phyloP scores from a whole-genome alignment of 2,113 vertebrate species.

The Hippocampus zosterae region DNA sequence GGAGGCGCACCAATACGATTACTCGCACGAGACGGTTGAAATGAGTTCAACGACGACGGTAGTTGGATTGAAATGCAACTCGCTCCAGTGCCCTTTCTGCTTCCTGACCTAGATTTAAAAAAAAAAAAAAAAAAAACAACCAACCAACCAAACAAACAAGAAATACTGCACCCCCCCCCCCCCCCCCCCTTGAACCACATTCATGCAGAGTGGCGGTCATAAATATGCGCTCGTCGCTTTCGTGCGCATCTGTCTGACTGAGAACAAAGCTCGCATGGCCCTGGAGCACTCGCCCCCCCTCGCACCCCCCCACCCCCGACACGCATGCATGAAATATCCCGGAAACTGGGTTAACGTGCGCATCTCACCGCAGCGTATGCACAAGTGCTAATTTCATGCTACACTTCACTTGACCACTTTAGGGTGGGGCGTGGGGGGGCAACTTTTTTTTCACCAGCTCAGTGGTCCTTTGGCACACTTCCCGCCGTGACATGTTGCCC shows the following conservation, averaged over 20 bases:
- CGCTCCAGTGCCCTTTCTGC: slow-evolving; percentile 15
- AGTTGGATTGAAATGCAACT: neutral
- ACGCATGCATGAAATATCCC: neutral
- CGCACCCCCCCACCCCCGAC: no score
- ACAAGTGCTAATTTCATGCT: slow-evolving; percentile 53
- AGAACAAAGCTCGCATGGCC: slow-evolving; percentile 17
- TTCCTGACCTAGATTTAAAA: slow-evolving; percentile 54
- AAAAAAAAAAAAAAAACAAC: neutral
- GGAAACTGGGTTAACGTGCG: slow-evolving; percentile 58
- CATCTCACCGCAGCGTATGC: slow-evolving; percentile 38
- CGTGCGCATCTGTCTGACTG: slow-evolving; percentile 39
- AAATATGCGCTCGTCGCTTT: slow-evolving; percentile 24
- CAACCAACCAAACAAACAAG: neutral
- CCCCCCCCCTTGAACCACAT: slow-evolving; percentile 34
- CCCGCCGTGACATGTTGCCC: slow-evolving; percentile 14
- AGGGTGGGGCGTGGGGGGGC: neutral
- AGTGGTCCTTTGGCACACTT: slow-evolving; percentile 66
- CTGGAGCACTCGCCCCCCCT: slow-evolving; percentile 24
- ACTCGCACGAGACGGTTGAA: neutral
- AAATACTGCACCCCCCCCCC: slow-evolving; percentile 16
- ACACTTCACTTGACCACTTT: slow-evolving; percentile 20
- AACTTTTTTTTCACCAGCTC: slow-evolving; percentile 4
- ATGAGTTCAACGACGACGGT: neutral
- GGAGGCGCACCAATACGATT: no score
- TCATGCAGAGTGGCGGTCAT: slow-evolving; percentile 38